Conservation (phyloP, 2,113 vertebrate species). For the Gymnocephalus cernua region DNA sequence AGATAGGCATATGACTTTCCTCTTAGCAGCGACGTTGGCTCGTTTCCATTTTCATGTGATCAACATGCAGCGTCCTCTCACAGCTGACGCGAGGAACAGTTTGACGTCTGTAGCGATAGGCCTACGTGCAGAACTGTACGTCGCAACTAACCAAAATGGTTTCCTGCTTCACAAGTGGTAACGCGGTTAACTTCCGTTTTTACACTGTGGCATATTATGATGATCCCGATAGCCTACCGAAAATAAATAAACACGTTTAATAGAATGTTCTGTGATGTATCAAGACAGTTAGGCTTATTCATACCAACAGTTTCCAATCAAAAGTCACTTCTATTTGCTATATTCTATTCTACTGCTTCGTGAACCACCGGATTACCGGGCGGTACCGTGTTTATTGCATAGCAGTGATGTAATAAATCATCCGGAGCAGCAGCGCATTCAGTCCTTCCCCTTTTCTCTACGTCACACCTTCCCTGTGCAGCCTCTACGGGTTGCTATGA, state of each 20-base stretch:
- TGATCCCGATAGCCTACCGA: rapidly evolving
- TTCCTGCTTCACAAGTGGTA: constrained; percentile 29
- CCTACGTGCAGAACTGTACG: constrained; percentile 72
- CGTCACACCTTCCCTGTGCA: constrained; percentile 59
- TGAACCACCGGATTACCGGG: too few relatives aligned
- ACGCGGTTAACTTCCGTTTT: neutral
- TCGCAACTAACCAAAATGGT: constrained; percentile 48
- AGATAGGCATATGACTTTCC: neutral
- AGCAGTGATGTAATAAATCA: constrained; percentile 10
- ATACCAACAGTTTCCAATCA: neutral
- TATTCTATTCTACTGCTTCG: neutral
- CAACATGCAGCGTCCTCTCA: neutral
- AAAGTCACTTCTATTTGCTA: neutral
- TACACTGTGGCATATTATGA: neutral
- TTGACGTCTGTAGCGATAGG: constrained; percentile 2
- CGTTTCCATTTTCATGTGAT: too few relatives aligned
- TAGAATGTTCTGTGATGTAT: neutral
- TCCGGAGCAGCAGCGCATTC: neutral
- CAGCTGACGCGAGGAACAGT: neutral
- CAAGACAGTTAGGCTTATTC: neutral
- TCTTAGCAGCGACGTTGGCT: neutral
- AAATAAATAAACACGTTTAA: neutral
- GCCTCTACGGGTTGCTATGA: constrained; percentile 59
- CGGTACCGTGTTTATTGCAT: neutral
- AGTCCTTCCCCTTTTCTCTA: constrained; percentile 13